Conservation (phyloP, 2,113 vertebrate species). For the Turnix velox region DNA sequence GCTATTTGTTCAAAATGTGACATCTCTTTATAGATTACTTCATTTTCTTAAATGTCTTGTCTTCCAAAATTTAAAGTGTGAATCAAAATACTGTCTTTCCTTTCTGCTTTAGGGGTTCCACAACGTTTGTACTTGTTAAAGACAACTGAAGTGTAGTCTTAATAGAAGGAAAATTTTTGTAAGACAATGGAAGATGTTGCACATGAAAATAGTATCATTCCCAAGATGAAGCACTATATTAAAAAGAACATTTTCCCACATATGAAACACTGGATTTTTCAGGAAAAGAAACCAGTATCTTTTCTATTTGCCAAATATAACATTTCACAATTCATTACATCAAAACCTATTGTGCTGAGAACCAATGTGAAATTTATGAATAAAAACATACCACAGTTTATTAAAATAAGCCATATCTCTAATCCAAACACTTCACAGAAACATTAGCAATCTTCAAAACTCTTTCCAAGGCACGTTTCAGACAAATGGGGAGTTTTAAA, state of each 20-base stretch:
- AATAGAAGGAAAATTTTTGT: neutral
- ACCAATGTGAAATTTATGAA: neutral
- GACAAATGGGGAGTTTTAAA: neutral
- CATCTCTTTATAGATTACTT: neutral
- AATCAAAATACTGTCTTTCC: neutral
- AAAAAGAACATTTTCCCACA: neutral
- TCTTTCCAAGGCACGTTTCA: neutral
- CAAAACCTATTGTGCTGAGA: neutral
- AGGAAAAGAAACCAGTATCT: neutral
- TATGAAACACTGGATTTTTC: neutral
- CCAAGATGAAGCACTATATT: neutral
- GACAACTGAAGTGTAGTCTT: neutral
- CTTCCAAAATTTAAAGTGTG: neutral
- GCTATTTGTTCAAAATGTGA: neutral
- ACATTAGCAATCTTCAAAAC: neutral
- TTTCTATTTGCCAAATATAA: neutral
- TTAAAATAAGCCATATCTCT: neutral
- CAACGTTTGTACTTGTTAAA: neutral
- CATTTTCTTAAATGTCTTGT: neutral
- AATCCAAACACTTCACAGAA: neutral
- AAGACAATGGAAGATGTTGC: neutral
- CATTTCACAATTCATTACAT: neutral
- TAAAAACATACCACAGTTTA: neutral
- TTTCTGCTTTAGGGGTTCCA: neutral
- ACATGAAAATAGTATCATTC: neutral